A percentile compares a stretch with the other conserved stretches of the same genome.
Conservation (phyloP, 2,113 vertebrate species). For the Lophius piscatorius region DNA sequence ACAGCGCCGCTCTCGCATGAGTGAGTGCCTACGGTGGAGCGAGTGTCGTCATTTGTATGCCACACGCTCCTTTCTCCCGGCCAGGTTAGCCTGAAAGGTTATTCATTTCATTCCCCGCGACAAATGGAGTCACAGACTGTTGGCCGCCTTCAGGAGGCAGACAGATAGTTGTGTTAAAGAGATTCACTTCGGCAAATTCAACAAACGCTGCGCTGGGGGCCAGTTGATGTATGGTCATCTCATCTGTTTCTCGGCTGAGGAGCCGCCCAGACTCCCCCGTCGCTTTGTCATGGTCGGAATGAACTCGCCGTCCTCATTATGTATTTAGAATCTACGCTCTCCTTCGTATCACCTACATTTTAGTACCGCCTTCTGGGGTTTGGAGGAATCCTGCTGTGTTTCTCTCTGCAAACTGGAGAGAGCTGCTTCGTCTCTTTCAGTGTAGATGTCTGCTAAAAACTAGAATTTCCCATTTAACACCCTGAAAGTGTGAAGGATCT, state of each 20-base stretch:
- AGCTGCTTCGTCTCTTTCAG: conserved; percentile 5
- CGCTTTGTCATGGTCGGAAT: conserved; percentile 17
- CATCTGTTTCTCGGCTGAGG: conserved; percentile 19
- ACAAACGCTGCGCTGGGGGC: conserved; percentile 11
- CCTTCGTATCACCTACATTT: conserved; percentile 31
- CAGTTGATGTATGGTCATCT: conserved; percentile 35
- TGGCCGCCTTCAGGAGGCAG: conserved; percentile 38
- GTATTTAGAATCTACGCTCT: conserved; percentile 42
- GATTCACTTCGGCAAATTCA: conserved; percentile 48
- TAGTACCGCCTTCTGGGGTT: background rate
- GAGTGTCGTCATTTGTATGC: conserved; percentile 50
- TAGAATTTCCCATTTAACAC: conserved; percentile 3
- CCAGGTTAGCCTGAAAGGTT: conserved; percentile 64
- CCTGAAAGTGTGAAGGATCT: conserved; percentile 17
- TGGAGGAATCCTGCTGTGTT: conserved; percentile 9
- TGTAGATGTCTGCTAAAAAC: conserved; percentile 6
- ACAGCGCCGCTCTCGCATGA: conserved; percentile 25
- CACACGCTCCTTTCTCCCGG: conserved; percentile 18
- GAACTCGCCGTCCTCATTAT: conserved; percentile 7
- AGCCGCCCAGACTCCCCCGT: background rate
- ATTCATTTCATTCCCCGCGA: conserved; percentile 52
- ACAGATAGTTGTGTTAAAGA: conserved; percentile 51
- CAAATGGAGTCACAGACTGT: conserved; percentile 65
- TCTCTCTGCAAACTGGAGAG: conserved; percentile 21
- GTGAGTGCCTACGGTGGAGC: conserved; percentile 12